phyloP scores from a whole-genome alignment of 2,113 vertebrate species.

The Nanorana parkeri region DNA sequence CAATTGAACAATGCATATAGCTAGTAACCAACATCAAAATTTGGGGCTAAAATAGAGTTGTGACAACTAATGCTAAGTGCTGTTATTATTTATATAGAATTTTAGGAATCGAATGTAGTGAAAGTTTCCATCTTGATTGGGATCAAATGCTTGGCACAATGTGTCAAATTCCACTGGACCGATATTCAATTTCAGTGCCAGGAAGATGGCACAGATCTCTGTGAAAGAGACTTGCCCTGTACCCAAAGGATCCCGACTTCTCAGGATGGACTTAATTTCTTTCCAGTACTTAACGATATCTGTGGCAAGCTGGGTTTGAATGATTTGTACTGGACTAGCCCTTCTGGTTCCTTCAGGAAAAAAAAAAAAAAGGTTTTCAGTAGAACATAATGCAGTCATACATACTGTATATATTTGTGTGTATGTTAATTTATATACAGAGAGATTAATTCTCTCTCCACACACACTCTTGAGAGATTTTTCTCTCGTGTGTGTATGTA shows the following conservation, averaged over 20 bases:
- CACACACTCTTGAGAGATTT: no score
- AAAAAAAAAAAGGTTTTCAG: background rate
- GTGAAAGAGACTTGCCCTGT: conserved; percentile 51
- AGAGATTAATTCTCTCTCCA: no score
- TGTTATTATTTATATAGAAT: conserved; percentile 49
- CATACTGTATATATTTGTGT: no score
- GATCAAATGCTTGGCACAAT: conserved; percentile 57
- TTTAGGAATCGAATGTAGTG: conserved; percentile 58
- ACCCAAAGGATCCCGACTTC: conserved; percentile 48
- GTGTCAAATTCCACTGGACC: conserved; percentile 48
- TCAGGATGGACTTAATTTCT: conserved; percentile 55
- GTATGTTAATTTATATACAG: no score
- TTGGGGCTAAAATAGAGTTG: no score
- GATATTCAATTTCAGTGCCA: conserved; percentile 42
- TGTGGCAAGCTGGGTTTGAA: conserved; percentile 41
- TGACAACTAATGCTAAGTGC: background rate
- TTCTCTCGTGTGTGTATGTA: no score
- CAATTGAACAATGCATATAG: no score
- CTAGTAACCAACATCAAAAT: no score
- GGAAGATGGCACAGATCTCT: conserved; percentile 52
- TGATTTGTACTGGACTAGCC: conserved; percentile 25
- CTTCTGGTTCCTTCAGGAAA: conserved; percentile 8
- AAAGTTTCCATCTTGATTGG: conserved; percentile 52
- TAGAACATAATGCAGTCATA: background rate
- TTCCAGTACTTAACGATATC: conserved; percentile 55